Evolutionary conservation across 2,113 vertebrate genomes (phyloP).

Genomic region (Charina bottae): DNA sequence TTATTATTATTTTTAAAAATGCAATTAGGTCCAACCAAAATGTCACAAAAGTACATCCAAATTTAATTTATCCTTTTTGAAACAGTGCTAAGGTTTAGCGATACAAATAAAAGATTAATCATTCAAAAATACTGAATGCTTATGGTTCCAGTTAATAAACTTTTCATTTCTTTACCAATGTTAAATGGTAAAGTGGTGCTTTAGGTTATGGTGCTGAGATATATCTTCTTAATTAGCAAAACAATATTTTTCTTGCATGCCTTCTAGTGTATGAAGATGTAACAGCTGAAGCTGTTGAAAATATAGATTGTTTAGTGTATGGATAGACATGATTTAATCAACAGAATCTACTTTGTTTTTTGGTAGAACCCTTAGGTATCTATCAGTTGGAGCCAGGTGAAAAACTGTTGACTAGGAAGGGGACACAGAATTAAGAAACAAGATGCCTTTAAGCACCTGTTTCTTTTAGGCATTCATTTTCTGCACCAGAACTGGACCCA

Average conservation of each 20-base stretch:
- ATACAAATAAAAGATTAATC: no score
- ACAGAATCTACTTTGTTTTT: no score
- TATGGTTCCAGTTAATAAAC: not conserved
- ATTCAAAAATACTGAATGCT: not conserved
- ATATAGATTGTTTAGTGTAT: not conserved
- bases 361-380: no score
- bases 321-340: not conserved
- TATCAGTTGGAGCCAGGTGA: no score
- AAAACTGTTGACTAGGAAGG: not conserved
- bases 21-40: no score
- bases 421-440: not conserved
- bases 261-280: not conserved
- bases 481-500: no score
- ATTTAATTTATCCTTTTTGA: no score
- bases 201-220: not conserved
- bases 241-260: not conserved
- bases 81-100: not conserved
- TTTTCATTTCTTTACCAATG: not conserved
- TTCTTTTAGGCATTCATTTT: no score
- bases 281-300: not conserved
- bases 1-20: no score
- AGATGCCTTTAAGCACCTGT: not conserved
- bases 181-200: not conserved
- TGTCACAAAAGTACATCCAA: no score
- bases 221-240: not conserved